Evolutionary conservation across 2,797 vertebrate species (phyloP).

Genomic region (Acomys russatus): DNA sequence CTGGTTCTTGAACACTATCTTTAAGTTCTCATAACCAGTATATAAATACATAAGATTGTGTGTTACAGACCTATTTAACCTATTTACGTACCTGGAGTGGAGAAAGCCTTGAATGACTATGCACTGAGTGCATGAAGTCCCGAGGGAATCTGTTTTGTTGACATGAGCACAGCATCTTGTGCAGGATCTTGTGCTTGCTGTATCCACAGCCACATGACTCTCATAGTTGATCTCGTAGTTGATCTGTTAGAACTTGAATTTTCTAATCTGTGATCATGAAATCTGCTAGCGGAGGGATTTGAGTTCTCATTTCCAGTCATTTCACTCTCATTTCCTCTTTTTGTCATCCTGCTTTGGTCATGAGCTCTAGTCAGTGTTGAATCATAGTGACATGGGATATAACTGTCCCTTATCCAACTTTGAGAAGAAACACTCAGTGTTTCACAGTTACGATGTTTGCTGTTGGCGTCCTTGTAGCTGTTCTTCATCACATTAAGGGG

Average conservation of each 20-base stretch:
- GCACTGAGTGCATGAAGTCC: neutral
- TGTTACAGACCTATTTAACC: neutral
- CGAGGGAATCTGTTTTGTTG: neutral
- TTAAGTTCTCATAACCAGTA: neutral
- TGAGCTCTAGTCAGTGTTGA: neutral
- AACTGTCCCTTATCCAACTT: neutral
- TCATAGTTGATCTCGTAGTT: neutral
- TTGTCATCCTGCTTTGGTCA: neutral
- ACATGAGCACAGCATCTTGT: neutral
- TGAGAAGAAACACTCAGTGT: neutral
- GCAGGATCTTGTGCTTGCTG: neutral
- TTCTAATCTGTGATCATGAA: neutral
- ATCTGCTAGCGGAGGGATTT: neutral
- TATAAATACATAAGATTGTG: constrained; percentile 18
- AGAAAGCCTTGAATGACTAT: neutral
- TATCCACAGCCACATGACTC: neutral
- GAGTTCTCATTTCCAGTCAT: neutral
- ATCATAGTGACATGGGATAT: neutral
- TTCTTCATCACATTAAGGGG: neutral
- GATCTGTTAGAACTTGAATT: constrained; percentile 23
- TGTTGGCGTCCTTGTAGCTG: neutral
- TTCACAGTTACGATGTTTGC: constrained; percentile 1
- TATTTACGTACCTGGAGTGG: neutral
- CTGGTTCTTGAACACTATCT: constrained; percentile 36
- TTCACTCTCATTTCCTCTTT: constrained; percentile 36